Base-by-base conservation (phyloP, 30 jellyfish, hydroid and myxozoan genomes). In the Calvadosia cruxmelitensis region DNA sequence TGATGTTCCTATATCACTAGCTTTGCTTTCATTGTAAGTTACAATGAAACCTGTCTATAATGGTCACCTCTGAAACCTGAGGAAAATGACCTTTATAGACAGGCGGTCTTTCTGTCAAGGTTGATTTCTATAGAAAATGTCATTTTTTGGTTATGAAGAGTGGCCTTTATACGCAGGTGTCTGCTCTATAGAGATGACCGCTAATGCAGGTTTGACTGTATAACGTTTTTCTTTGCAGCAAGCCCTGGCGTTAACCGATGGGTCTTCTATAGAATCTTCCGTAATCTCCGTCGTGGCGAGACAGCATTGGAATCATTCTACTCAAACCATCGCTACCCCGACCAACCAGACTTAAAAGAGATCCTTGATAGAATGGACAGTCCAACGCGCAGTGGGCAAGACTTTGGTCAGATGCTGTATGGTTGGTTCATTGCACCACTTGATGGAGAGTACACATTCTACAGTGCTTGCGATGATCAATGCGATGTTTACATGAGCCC, bases 401-500 rank as follows among this genome's bases (percentile, higher is more conserved):
- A 82, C 77, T 73, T 36, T 67, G 98, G 98, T 16, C 98, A 89
- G 71, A 81, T 89, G 98, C 70, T 89, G 89, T 89, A 80, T 69
- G 98, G 93, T 15, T 89, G 98, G 98, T 78, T 89, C 53, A 69
- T 81, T 31, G 86, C 94, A 12, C 98, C 98, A 2, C 31, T 89
- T 67, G 98, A 89, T 77, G 98, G 98, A 0, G 98, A 89, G 33
- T 89, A 76, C 69, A 82, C 88, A 23, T 89, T 89, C 61, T 67
- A 63, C 53, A 89, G 95, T 68, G 93, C 98, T 23, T 89, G 98
- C 68, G 98, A 89, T 51, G 98, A 89, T 82, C 80, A 92, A 3
- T 89, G 98, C 48, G 98, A 89, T 78, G 72, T 89, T 28, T 89
- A 79, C 82, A 89, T 89, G 98, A 79, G 94, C 62, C 95, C 98